Evolutionary conservation across 1,140 invertebrate genomes (phyloP), one percentile per base, ranked within the genome.

Genomic region (Batillaria attramentaria): DNA sequence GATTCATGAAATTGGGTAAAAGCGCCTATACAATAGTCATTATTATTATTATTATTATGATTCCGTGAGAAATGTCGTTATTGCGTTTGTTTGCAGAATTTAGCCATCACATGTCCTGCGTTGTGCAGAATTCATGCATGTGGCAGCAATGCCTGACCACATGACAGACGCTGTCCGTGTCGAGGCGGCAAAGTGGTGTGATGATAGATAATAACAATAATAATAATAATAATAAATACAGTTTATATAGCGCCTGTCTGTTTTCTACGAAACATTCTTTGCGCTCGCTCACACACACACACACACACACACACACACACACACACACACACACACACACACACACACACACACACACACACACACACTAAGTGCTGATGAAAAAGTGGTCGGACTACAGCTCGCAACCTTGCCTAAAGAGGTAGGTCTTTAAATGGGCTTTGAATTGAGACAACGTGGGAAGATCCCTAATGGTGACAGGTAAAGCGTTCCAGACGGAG

Each of bases 271-370:
- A n/a, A 62, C 24, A 62, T 62, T 10, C 24, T n/a, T 62, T n/a
- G 5, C 6, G 20, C 8, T 5, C 6, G 31, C 57, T n/a, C 10
- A 50, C 46, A 50, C 46, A 50, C 46, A 50, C 46, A 50, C 46
- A 50, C 46, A 50, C 46, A 50, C 46, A 50, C 46, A 50, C 46
- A 50, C 46, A 50, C 46, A 50, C 46, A 50, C 46, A 50, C 46
- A 50, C 46, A 50, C 46, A 50, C 46, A 50, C 46, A 50, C 46
- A 50, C 46, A 50, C 46, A 50, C 46, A 50, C 46, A 50, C 10
- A 50, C 46, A 50, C 46, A 50, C 46, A 50, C 24, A 50, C 46
- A 50, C 46, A 50, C 46, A 50, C 46, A n/a, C n/a, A n/a, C n/a
- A 31, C 57, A 60, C 57, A 1, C 57, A 60, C 57, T n/a, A n/a